Conservation (phyloP, 2,888 invertebrate species). For the Drosophila mimica region DNA sequence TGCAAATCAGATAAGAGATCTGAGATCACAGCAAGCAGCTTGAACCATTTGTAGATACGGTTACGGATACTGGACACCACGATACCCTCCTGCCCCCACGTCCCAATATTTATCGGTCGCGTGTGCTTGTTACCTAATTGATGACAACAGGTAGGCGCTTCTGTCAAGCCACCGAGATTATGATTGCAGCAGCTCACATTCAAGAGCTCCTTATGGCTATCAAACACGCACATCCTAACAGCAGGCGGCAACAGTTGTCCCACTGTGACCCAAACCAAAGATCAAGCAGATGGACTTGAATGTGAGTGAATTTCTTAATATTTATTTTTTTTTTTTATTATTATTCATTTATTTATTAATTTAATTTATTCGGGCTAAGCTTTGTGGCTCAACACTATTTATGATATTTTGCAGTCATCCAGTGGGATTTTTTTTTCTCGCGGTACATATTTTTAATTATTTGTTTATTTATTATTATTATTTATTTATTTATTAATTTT, state of each 20-base stretch:
- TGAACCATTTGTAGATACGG: slow-evolving; percentile 50
- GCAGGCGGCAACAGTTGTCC: slow-evolving; percentile 53
- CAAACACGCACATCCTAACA: slow-evolving; percentile 65
- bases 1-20: slow-evolving; percentile 77
- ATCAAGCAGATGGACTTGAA: slow-evolving; percentile 9
- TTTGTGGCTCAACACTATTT: background rate
- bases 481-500: too few species aligned
- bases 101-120: slow-evolving; percentile 81
- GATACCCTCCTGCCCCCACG: slow-evolving; percentile 9
- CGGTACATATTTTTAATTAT: background rate
- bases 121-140: slow-evolving; percentile 84
- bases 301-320: background rate
- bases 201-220: slow-evolving; percentile 58
- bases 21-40: slow-evolving; percentile 49
- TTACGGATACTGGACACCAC: slow-evolving; percentile 13
- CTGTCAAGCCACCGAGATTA: slow-evolving; percentile 66
- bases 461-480: too few species aligned
- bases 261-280: slow-evolving; percentile 20
- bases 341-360: background rate
- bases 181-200: slow-evolving; percentile 45
- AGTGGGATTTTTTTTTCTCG: too few species aligned
- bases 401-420: too few species aligned
- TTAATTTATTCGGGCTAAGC: background rate
- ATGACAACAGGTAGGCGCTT: slow-evolving; percentile 84
- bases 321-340: background rate